Evolutionary conservation across 2,797 vertebrate genomes (phyloP).

Genomic region (Megaceryle alcyon): DNA sequence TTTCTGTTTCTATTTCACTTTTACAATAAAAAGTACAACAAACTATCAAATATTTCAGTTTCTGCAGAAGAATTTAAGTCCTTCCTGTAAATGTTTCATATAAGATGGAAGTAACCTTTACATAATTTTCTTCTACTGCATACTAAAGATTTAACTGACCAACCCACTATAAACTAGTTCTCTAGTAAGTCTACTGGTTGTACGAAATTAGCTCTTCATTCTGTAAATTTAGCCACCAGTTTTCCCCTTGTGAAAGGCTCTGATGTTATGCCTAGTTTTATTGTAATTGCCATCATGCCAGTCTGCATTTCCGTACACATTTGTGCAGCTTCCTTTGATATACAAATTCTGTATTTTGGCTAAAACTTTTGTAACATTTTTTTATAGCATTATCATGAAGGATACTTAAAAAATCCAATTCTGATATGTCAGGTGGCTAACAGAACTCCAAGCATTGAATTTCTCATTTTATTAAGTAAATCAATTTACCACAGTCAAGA

Average conservation of each 20-base stretch:
- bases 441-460: neutral
- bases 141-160: neutral
- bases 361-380: neutral
- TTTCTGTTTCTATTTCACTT: neutral
- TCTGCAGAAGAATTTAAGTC: neutral
- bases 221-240: neutral
- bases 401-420: neutral
- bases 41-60: neutral
- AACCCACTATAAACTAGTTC: neutral
- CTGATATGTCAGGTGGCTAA: neutral
- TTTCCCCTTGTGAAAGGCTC: neutral
- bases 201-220: neutral
- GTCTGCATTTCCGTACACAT: neutral
- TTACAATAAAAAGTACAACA: neutral
- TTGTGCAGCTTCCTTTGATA: neutral
- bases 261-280: neutral
- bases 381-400: neutral
- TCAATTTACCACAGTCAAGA: neutral
- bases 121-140: neutral
- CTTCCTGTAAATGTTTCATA: neutral
- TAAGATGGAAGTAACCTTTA: neutral
- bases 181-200: neutral
- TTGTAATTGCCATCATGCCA: neutral
- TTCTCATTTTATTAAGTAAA: constrained; percentile 3
- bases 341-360: neutral